Conservation (phyloP, 2,113 vertebrate genomes). For the Myiozetetes cayanensis region DNA sequence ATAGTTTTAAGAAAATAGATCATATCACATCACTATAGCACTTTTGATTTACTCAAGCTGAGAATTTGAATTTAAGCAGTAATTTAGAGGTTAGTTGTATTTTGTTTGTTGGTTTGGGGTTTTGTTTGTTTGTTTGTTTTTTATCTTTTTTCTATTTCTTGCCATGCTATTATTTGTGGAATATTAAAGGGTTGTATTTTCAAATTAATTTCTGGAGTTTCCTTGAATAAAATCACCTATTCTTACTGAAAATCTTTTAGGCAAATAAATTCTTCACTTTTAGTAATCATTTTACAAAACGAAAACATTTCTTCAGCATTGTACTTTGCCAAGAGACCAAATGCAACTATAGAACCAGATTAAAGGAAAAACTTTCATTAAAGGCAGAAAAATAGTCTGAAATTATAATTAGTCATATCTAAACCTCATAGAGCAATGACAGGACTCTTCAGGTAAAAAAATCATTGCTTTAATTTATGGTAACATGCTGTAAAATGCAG, state of each 20-base stretch:
- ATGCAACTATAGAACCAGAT: constrained; percentile 11
- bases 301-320: neutral
- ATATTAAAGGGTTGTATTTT: neutral
- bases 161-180: neutral
- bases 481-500: constrained; percentile 28
- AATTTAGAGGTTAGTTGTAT: neutral
- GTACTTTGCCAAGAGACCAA: neutral
- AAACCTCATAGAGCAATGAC: neutral
- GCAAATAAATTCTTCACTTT: neutral
- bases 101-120: no score
- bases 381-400: constrained; percentile 13
- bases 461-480: constrained; percentile 23
- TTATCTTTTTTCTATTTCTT: neutral
- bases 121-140: neutral
- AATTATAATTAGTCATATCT: constrained; percentile 23
- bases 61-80: constrained; percentile 16
- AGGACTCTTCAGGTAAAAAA: constrained; percentile 5
- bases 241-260: neutral
- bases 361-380: neutral
- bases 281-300: neutral
- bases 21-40: neutral
- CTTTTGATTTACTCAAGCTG: constrained; percentile 1
- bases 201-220: neutral
- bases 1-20: constrained; percentile 15
- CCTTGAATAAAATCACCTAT: neutral